A percentile compares a stretch with the other conserved stretches of the same genome.
Conservation (phyloP, 2,888 invertebrate species). For the Panopea generosa region DNA sequence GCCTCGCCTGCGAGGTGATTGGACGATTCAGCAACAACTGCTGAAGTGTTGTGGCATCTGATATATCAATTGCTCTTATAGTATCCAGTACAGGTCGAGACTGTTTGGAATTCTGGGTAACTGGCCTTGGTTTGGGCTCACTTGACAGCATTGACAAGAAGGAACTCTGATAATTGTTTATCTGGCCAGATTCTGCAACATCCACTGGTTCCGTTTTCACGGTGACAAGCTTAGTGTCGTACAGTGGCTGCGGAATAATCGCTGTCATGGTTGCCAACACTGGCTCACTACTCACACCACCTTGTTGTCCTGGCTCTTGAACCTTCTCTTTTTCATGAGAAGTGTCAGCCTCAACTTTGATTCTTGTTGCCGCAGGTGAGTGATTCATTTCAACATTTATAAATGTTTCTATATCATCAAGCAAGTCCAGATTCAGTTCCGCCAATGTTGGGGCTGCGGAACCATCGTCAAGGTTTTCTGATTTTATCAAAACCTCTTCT, state of each 20-base stretch:
- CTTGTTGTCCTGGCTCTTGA: constrained; percentile 1
- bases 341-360: constrained; percentile 22
- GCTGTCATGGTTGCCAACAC: neutral
- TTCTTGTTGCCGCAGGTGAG: neutral
- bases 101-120: neutral
- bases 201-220: constrained; percentile 16
- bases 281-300: neutral
- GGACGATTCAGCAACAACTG: constrained; percentile 33
- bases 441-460: constrained; percentile 70
- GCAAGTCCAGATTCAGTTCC: constrained; percentile 66
- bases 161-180: constrained; percentile 4
- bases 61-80: constrained; percentile 44
- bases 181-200: neutral
- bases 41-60: constrained; percentile 42
- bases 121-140: constrained; percentile 12
- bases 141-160: constrained; percentile 19
- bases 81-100: constrained; percentile 10
- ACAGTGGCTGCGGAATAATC: constrained; percentile 3
- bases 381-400: constrained; percentile 47
- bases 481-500: constrained; percentile 39
- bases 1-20: constrained; percentile 15
- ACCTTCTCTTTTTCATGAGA: constrained; percentile 11
- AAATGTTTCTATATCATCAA: constrained; percentile 54
- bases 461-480: too few relatives aligned
- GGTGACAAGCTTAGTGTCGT: constrained; percentile 31